These are phyloP conservation scores for Lichenostomus cassidix DNA, from an alignment of 2,113 vertebrate genomes.

Conservation along the genomic window DNA sequence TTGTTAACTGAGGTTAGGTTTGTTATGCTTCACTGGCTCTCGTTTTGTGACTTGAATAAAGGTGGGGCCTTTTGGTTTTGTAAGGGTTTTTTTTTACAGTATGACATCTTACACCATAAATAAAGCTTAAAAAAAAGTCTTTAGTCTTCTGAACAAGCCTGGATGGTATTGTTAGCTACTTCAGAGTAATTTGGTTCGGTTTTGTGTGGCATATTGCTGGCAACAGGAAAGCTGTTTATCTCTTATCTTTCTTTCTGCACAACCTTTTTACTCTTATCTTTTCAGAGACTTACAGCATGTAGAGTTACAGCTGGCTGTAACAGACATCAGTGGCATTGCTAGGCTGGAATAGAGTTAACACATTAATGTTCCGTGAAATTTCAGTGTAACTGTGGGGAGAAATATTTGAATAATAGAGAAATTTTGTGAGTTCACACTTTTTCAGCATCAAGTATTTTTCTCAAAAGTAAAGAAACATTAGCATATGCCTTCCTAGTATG, in stretches of 20 bases:
- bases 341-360: not conserved
- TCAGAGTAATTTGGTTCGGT: not conserved
- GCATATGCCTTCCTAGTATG: not conserved
- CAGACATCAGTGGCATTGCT: not conserved
- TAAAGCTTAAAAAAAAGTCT: not conserved
- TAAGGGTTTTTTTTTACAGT: not conserved
- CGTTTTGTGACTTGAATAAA: not conserved
- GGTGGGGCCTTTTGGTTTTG: not conserved
- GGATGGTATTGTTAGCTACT: not conserved
- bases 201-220: not conserved
- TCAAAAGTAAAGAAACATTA: not conserved
- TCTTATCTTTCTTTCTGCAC: not conserved
- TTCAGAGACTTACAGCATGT: not conserved
- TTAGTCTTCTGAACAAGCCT: not conserved
- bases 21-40: not conserved
- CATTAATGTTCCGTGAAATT: not conserved
- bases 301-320: not conserved
- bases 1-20: not conserved
- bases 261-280: not conserved
- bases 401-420: not conserved
- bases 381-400: not conserved
- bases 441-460: not conserved
- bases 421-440: not conserved
- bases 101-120: not conserved
- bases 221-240: not conserved